Evolutionary conservation across 2,888 invertebrate genomes (phyloP).

Genomic region (Nomada fucata): DNA sequence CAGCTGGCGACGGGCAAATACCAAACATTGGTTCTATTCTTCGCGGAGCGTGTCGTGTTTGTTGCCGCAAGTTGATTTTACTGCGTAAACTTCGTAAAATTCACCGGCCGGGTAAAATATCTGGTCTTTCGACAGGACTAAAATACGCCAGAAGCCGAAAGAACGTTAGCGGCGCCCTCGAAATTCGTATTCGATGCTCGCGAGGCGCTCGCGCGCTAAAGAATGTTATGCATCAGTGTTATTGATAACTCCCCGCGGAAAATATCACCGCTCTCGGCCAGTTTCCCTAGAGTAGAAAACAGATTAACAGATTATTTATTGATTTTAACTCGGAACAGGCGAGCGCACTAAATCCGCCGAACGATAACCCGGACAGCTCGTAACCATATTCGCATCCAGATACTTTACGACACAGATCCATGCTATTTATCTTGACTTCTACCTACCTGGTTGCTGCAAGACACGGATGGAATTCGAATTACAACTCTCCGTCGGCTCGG

Average conservation of each 20-base stretch:
- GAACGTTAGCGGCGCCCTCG: no score
- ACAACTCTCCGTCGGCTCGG: conserved; percentile 55
- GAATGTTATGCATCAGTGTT: no score
- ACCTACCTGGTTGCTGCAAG: conserved; percentile 46
- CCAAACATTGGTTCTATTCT: no score
- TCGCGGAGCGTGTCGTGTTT: no score
- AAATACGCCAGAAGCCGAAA: no score
- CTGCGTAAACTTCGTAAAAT: no score
- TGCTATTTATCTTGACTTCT: conserved; percentile 54
- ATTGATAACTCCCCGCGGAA: neutral
- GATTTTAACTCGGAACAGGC: conserved; percentile 19
- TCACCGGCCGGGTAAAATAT: no score
- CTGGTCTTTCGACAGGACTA: no score
- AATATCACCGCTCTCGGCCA: neutral
- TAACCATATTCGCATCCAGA: conserved; percentile 54
- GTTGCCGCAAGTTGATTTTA: no score
- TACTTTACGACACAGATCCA: conserved; percentile 51
- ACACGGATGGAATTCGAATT: conserved; percentile 73
- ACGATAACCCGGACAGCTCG: conserved; percentile 38
- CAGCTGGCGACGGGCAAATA: no score
- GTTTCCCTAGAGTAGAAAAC: neutral
- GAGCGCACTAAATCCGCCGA: conserved; percentile 40
- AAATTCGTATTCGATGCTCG: no score
- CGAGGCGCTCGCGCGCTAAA: no score
- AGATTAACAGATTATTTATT: conserved; percentile 43